Evolutionary conservation across 1,140 invertebrate species (phyloP), one percentile per base, ranked within the genome.

Genomic region (Polyergus mexicanus): DNA sequence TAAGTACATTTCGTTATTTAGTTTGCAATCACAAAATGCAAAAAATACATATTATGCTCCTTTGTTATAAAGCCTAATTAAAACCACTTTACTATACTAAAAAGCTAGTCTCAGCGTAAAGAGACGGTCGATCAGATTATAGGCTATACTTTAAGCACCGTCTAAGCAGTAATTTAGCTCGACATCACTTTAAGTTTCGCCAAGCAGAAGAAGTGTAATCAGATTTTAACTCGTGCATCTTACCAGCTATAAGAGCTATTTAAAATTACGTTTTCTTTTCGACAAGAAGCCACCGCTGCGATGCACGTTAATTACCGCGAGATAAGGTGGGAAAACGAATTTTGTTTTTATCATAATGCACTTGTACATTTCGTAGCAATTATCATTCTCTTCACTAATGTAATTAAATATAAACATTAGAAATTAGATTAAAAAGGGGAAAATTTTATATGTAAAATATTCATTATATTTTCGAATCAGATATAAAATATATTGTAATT

Each of bases 41-140:
- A 80, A 80, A 80, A 63, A 28, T 80, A 22, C 8, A 41, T 10
- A 41, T 80, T 80, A 58, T 56, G 65, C 44, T n/a, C 10, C 11
- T 51, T 51, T 74, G 54, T 74, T n/a, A 69, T 80, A 80, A 80
- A 80, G 47, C 41, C 65, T 80, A 80, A 80, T 80, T 80, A 80
- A 80, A 80, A 68, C 47, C 51, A 71, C 65, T 80, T 54, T 41
- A n/a, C 47, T 56, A 60, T 56, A 60, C 32, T 80, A 69, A 80
- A 68, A 69, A 56, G 65, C 32, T 80, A 41, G 77, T 41, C 44
- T 80, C 77, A 80, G 77, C 35, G 47, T 71, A 80, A 80, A 80
- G 77, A 80, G 65, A 80, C 77, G 68, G 77, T 71, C 77, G 77
- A 80, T 80, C 77, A 80, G 77, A 80, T 80, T 80, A 71, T 38